Conservation (phyloP, 2,888 invertebrate species). For the Papilio gigon region DNA sequence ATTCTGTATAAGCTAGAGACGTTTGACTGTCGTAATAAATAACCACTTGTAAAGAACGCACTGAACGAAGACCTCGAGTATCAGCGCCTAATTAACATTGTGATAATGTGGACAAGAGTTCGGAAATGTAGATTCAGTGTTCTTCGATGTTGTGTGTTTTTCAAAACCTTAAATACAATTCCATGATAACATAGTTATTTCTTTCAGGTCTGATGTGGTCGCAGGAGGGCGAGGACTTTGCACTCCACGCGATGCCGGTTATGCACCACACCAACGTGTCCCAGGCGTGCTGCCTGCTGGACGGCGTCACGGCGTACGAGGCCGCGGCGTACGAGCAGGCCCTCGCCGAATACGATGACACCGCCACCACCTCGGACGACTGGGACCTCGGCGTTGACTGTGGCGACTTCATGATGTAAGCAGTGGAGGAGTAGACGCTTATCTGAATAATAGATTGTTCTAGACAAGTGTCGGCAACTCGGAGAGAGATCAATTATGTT, state of each 20-base stretch:
- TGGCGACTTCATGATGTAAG: conserved; percentile 87
- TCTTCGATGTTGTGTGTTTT: not conserved
- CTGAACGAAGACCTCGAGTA: too few relatives aligned
- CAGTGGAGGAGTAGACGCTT: conserved; percentile 12
- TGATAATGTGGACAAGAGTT: not conserved
- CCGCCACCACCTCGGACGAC: conserved; percentile 81
- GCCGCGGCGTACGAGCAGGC: conserved; percentile 83
- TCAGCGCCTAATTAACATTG: too few relatives aligned
- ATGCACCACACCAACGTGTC: conserved; percentile 85
- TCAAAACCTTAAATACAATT: not conserved
- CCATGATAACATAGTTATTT: not conserved
- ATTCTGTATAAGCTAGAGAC: too few relatives aligned
- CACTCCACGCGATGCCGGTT: conserved; percentile 84
- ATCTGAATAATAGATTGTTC: not conserved
- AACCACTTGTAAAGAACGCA: too few relatives aligned
- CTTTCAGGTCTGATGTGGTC: conserved; percentile 84
- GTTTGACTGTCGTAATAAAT: too few relatives aligned
- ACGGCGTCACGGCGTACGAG: conserved; percentile 84
- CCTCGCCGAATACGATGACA: conserved; percentile 83
- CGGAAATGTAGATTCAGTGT: not conserved
- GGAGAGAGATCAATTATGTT: conserved; percentile 13
- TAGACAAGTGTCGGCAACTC: not conserved
- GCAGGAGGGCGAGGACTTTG: conserved; percentile 86
- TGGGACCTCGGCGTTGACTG: conserved; percentile 88
- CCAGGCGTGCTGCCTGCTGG: conserved; percentile 81